phyloP scores from a whole-genome alignment of 2,113 vertebrate genomes.

The Dascyllus trimaculatus region DNA sequence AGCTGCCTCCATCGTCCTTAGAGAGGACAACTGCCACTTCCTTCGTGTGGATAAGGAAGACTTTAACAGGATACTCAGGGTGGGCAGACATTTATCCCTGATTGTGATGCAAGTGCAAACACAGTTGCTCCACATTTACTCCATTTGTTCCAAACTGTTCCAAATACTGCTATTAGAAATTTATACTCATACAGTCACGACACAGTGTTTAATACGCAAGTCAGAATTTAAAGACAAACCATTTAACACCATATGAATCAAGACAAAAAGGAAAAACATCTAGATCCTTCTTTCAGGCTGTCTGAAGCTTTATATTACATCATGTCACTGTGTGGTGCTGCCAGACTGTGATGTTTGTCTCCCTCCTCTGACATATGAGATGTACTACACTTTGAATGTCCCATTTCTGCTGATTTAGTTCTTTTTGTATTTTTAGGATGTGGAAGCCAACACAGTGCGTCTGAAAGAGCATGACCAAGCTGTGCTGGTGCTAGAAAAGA shows the following conservation, averaged over 20 bases:
- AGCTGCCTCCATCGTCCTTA: constrained; percentile 95
- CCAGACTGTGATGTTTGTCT: constrained; percentile 43
- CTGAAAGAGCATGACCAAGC: constrained; percentile 98
- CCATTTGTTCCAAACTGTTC: no score
- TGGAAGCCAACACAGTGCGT: constrained; percentile 98
- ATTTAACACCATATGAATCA: no score
- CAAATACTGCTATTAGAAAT: no score
- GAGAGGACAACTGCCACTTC: constrained; percentile 99
- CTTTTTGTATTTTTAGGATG: constrained; percentile 87
- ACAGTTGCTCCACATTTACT: not conserved
- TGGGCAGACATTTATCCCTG: constrained; percentile 70
- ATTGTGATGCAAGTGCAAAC: not conserved
- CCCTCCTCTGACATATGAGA: constrained; percentile 52
- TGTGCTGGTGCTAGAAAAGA: constrained; percentile 97
- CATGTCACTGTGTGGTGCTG: not conserved
- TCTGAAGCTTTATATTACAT: not conserved
- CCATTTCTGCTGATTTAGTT: not conserved
- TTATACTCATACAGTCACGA: no score
- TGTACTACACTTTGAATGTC: constrained; percentile 14
- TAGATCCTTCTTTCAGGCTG: not conserved
- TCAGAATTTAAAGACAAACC: no score
- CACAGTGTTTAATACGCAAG: no score
- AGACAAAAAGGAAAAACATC: no score
- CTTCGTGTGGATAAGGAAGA: constrained; percentile 98
- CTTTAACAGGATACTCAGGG: constrained; percentile 98